Conservation (phyloP, 2,113 vertebrate species). For the Neofelis nebulosa region DNA sequence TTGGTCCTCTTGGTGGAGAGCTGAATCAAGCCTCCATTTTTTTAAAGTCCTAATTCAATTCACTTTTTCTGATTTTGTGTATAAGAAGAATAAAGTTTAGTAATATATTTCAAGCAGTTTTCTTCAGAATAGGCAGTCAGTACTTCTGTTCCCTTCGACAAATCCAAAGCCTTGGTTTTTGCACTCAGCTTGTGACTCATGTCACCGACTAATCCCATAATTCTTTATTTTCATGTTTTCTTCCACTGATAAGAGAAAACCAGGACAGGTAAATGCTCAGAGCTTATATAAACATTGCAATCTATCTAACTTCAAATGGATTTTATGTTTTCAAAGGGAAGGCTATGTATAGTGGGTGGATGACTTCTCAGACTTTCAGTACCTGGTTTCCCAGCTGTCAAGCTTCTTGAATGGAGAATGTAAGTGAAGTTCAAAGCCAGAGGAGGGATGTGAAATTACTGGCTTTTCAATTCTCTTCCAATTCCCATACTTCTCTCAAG, state of each 20-base stretch:
- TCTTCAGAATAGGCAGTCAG: background rate
- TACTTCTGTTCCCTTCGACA: background rate
- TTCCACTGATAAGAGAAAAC: background rate
- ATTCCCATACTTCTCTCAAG: background rate
- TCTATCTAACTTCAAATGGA: background rate
- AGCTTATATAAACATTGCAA: background rate
- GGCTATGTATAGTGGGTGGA: background rate
- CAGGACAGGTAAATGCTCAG: background rate
- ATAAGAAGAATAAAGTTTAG: slow-evolving; percentile 43
- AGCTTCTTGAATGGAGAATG: background rate
- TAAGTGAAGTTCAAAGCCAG: background rate
- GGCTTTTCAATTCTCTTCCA: background rate
- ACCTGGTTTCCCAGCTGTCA: background rate
- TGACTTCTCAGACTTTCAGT: background rate
- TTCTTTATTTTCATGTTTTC: slow-evolving; percentile 31
- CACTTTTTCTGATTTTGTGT: slow-evolving; percentile 8
- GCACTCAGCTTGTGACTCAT: background rate
- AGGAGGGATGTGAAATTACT: background rate
- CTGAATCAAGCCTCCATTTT: background rate
- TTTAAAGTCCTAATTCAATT: background rate
- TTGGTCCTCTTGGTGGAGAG: background rate
- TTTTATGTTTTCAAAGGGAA: slow-evolving; percentile 34
- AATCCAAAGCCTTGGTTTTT: background rate
- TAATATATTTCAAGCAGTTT: background rate
- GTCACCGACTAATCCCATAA: background rate